These are phyloP conservation scores for Calliscelio sp. DNA, from an alignment of 2,888 invertebrate genomes.

Conservation along the genomic window DNA sequence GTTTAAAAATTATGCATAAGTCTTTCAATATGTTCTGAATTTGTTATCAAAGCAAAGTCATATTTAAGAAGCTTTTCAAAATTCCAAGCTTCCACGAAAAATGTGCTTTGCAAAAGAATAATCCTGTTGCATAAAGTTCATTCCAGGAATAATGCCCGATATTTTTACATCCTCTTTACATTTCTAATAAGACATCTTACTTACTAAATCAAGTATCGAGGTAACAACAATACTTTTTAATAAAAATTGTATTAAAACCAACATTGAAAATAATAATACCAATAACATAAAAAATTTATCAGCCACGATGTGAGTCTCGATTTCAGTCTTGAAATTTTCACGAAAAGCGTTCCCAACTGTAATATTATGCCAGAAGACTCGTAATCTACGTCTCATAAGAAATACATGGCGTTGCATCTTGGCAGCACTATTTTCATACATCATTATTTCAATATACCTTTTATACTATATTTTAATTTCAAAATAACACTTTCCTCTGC, in stretches of 20 bases:
- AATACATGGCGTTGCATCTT: conserved; percentile 46
- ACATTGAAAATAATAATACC: conserved; percentile 25
- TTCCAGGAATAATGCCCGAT: too few relatives aligned
- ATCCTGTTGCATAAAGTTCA: too few relatives aligned
- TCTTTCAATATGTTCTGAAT: too few relatives aligned
- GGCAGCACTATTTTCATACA: conserved; percentile 35
- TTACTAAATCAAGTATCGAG: too few relatives aligned
- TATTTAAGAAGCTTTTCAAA: too few relatives aligned
- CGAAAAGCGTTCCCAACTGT: conserved; percentile 42
- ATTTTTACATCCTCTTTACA: too few relatives aligned
- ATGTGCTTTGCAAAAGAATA: too few relatives aligned
- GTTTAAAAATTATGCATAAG: too few relatives aligned
- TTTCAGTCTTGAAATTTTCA: conserved; percentile 43
- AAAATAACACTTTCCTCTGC: neutral
- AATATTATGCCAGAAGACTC: conserved; percentile 39
- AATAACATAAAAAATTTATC: conserved; percentile 35
- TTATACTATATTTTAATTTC: conserved; percentile 26
- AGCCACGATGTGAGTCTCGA: conserved; percentile 24
- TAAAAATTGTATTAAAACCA: conserved; percentile 3
- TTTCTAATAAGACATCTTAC: too few relatives aligned
- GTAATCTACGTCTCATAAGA: conserved; percentile 46
- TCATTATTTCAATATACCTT: conserved; percentile 40
- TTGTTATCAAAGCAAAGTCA: too few relatives aligned
- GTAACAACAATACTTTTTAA: too few relatives aligned
- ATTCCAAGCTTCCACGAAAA: too few relatives aligned